phyloP scores from a whole-genome alignment of 2,113 vertebrate species.

The Xiphophorus hellerii region DNA sequence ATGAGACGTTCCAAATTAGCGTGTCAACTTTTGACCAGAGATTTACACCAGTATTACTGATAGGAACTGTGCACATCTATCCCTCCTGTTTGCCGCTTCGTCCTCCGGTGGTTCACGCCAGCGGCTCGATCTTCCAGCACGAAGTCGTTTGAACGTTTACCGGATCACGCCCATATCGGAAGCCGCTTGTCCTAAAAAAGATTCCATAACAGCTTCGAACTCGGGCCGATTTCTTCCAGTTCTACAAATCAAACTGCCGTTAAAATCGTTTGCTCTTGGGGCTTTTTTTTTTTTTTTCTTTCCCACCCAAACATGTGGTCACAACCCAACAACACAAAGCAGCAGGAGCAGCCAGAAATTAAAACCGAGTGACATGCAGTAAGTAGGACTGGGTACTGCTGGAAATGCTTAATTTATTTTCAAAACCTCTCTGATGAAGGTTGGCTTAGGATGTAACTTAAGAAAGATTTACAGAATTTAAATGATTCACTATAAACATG shows the following conservation, averaged over 20 bases:
- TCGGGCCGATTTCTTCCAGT: conserved; percentile 81
- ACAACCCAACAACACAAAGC: conserved; percentile 21
- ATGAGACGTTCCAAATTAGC: background rate
- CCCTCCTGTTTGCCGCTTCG: conserved; percentile 22
- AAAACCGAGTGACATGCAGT: background rate
- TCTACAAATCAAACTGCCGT: conserved; percentile 83
- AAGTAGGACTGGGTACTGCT: conserved; percentile 41
- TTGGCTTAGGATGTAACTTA: no score
- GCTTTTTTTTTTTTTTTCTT: conserved; percentile 13
- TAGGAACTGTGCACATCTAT: conserved; percentile 8
- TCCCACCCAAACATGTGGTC: conserved; percentile 21
- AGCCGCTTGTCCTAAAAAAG: conserved; percentile 83
- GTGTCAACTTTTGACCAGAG: background rate
- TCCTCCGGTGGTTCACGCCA: conserved; percentile 30
- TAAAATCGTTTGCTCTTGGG: conserved; percentile 78
- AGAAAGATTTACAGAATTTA: no score
- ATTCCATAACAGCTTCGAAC: conserved; percentile 84
- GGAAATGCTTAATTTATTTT: background rate
- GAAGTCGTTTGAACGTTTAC: conserved; percentile 74
- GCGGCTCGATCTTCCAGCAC: conserved; percentile 42
- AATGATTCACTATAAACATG: no score
- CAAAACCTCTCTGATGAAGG: background rate
- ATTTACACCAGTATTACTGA: background rate
- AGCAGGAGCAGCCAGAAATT: conserved; percentile 15
- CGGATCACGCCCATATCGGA: conserved; percentile 67